These are phyloP conservation scores for Corvus cornix DNA, from an alignment of 2,113 vertebrate species.

Conservation along the genomic window DNA sequence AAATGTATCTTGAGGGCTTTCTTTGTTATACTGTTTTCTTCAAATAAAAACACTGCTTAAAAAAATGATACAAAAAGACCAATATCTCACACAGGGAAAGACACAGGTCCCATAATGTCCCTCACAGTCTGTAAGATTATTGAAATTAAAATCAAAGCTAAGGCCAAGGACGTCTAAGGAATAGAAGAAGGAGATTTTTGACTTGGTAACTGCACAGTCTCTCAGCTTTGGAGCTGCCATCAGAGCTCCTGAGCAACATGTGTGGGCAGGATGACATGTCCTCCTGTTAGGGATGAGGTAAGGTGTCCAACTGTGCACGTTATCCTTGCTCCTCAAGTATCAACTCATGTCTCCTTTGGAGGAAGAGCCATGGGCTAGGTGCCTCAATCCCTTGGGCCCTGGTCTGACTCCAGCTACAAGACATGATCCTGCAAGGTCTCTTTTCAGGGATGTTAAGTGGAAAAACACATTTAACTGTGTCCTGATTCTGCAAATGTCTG, in stretches of 20 bases:
- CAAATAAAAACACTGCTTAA: neutral
- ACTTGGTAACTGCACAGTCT: neutral
- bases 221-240: neutral
- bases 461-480: neutral
- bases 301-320: neutral
- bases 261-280: neutral
- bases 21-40: neutral
- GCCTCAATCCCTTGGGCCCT: neutral
- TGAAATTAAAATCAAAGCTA: neutral
- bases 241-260: fast-evolving
- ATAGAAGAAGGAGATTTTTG: neutral
- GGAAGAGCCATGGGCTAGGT: neutral
- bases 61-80: neutral
- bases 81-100: neutral
- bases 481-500: neutral
- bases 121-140: neutral
- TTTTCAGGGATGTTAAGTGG: neutral
- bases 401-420: neutral
- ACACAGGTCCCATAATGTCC: neutral
- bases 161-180: neutral
- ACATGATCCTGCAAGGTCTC: neutral
- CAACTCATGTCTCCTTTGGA: neutral
- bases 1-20: neutral
- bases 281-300: neutral
- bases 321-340: neutral